Conservation (phyloP, 2,113 vertebrate genomes). For the Ptychochromis oligacanthus region DNA sequence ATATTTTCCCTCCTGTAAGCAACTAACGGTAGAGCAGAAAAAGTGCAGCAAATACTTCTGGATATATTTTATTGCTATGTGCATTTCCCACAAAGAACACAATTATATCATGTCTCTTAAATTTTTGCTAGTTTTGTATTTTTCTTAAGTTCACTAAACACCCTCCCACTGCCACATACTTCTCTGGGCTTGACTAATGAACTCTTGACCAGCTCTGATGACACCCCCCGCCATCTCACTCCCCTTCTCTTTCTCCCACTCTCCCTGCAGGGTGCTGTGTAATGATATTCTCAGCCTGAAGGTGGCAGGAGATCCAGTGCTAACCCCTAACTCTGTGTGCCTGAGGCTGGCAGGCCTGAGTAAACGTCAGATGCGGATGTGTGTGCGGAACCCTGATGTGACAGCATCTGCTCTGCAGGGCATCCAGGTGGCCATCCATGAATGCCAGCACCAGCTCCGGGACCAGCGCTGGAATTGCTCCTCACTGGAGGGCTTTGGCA, state of each 20-base stretch:
- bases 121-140: neutral
- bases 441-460: slow-evolving; percentile 90
- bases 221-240: neutral
- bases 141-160: slow-evolving; percentile 6
- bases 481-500: slow-evolving; percentile 84
- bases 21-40: slow-evolving; percentile 20
- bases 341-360: slow-evolving; percentile 86
- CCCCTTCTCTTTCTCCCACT: neutral
- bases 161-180: slow-evolving; percentile 11
- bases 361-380: slow-evolving; percentile 89
- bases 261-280: slow-evolving; percentile 82
- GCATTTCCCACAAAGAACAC: neutral
- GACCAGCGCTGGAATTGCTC: slow-evolving; percentile 95
- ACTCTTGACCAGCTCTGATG: slow-evolving; percentile 44
- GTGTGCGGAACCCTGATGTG: slow-evolving; percentile 89
- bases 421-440: slow-evolving; percentile 90
- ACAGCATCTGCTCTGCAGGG: slow-evolving; percentile 93
- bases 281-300: slow-evolving; percentile 92
- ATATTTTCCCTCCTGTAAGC: slow-evolving; percentile 16
- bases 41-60: slow-evolving; percentile 21
- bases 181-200: slow-evolving; percentile 54
- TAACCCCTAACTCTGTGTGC: slow-evolving; percentile 91
- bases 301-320: slow-evolving; percentile 87
- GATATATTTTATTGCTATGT: slow-evolving; percentile 17
- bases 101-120: neutral